phyloP scores from a whole-genome alignment of 2,113 vertebrate genomes.

The Tragelaphus imberbis region DNA sequence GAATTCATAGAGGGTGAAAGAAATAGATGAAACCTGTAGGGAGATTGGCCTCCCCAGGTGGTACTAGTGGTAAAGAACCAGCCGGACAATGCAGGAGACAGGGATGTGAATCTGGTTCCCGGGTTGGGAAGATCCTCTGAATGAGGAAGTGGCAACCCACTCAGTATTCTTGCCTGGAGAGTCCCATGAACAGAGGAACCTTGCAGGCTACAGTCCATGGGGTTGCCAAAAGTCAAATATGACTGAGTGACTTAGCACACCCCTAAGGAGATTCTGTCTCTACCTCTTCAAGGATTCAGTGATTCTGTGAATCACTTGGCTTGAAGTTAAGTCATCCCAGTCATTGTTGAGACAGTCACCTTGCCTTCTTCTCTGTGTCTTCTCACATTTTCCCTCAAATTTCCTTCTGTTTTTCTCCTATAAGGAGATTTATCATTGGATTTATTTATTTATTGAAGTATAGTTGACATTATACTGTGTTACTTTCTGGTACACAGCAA shows the following conservation, averaged over 20 bases:
- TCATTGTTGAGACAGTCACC: neutral
- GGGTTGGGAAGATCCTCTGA: neutral
- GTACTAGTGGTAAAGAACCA: neutral
- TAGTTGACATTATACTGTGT: accelerated
- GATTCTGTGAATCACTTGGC: neutral
- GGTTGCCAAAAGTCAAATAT: neutral
- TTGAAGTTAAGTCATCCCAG: neutral
- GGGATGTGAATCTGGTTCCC: neutral
- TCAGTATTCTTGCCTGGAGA: neutral
- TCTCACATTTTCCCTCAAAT: neutral
- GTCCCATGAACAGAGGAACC: neutral
- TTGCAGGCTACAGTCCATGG: neutral
- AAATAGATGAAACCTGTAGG: neutral
- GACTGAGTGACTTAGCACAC: neutral
- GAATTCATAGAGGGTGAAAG: neutral
- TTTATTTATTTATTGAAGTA: neutral
- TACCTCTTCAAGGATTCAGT: neutral
- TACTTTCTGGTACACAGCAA: neutral
- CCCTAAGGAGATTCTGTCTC: neutral
- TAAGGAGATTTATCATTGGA: neutral
- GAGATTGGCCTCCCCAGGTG: neutral
- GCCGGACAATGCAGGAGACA: neutral
- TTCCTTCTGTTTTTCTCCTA: neutral
- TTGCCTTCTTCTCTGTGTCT: neutral
- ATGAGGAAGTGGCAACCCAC: neutral